phyloP scores from a whole-genome alignment of 1,140 invertebrate species.

The Cepaea nemoralis region DNA sequence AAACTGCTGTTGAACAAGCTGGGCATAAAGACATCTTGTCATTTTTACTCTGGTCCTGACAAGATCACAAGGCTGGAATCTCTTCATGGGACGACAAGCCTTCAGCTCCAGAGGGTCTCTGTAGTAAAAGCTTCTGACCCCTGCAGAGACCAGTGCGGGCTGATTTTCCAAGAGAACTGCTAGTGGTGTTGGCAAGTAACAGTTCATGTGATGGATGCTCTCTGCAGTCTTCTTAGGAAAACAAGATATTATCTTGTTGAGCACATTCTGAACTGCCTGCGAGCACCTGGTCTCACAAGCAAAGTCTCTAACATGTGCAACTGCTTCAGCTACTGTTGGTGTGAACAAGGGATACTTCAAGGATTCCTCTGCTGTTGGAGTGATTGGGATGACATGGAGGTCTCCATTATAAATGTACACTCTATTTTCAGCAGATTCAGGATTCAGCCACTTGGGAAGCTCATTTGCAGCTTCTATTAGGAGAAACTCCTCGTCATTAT shows the following conservation, averaged over 20 bases:
- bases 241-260: slow-evolving; percentile 73
- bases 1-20: slow-evolving; percentile 86
- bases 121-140: slow-evolving; percentile 88
- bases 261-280: slow-evolving; percentile 78
- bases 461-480: slow-evolving; percentile 92
- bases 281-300: slow-evolving; percentile 78
- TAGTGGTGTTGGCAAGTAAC: slow-evolving; percentile 85
- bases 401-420: slow-evolving; percentile 80
- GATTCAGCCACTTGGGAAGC: slow-evolving; percentile 85
- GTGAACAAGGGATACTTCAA: slow-evolving; percentile 71
- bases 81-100: too few species aligned
- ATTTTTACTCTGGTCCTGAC: too few species aligned
- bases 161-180: slow-evolving; percentile 84
- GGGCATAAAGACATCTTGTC: slow-evolving; percentile 93
- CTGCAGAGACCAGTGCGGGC: slow-evolving; percentile 83
- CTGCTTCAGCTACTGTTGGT: slow-evolving; percentile 74
- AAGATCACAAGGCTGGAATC: too few species aligned
- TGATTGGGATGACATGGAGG: slow-evolving; percentile 79
- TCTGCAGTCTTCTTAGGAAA: slow-evolving; percentile 82
- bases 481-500: slow-evolving; percentile 93
- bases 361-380: slow-evolving; percentile 73
- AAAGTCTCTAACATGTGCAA: slow-evolving; percentile 76
- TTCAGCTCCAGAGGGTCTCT: slow-evolving; percentile 78
- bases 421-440: slow-evolving; percentile 78
- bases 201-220: slow-evolving; percentile 82